phyloP scores from a whole-genome alignment of 2,888 invertebrate species.

The Antheraea yamamai region DNA sequence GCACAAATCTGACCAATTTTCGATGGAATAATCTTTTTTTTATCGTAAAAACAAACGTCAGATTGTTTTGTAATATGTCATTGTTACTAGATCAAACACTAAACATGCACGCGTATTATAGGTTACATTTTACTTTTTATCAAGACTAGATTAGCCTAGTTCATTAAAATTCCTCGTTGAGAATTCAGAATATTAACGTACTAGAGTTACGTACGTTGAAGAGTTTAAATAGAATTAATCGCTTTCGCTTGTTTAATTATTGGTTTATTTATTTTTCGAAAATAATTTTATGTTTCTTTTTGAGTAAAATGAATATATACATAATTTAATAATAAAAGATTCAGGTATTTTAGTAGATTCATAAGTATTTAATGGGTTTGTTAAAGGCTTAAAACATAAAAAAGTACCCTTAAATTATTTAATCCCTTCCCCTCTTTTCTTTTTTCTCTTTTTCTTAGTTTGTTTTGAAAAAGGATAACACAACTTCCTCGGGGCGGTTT shows the following conservation, averaged over 20 bases:
- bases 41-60: neutral
- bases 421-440: too few relatives aligned
- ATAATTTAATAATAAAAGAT: too few relatives aligned
- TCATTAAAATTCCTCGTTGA: neutral
- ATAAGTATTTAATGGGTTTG: too few relatives aligned
- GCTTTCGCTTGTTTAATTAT: slow-evolving; percentile 10
- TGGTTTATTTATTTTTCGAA: slow-evolving; percentile 7
- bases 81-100: neutral
- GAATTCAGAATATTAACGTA: neutral
- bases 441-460: too few relatives aligned
- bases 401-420: too few relatives aligned
- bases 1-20: slow-evolving; percentile 28
- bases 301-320: neutral
- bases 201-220: neutral
- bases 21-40: neutral
- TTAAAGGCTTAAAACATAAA: too few relatives aligned
- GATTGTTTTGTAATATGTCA: neutral
- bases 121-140: too few relatives aligned
- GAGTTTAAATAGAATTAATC: neutral
- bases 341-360: too few relatives aligned
- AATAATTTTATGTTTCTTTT: neutral
- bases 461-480: too few relatives aligned
- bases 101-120: neutral
- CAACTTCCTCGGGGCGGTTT: too few relatives aligned
- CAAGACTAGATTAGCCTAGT: neutral